Conservation (phyloP, 1,140 invertebrate genomes). For the Sarcophaga bullata region DNA sequence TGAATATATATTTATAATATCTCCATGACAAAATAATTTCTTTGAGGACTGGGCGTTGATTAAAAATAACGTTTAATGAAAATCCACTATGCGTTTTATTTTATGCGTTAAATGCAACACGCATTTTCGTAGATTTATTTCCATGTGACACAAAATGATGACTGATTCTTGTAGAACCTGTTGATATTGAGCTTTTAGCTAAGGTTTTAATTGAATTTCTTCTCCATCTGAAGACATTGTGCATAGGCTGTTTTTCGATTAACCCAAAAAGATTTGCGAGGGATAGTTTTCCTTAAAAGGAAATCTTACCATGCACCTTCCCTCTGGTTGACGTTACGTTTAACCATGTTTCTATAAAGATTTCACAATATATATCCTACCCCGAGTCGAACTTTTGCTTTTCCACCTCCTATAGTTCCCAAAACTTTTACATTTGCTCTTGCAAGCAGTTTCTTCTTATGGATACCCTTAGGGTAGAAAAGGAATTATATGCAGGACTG, state of each 20-base stretch:
- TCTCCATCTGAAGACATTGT: constrained; percentile 21
- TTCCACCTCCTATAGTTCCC: constrained; percentile 17
- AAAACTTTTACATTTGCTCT: constrained; percentile 21
- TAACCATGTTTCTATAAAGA: not conserved
- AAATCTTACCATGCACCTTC: not conserved
- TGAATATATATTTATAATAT: constrained; percentile 30
- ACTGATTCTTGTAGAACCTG: constrained; percentile 39
- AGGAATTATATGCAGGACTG: too few species aligned
- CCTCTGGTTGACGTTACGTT: not conserved
- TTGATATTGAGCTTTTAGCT: constrained; percentile 7
- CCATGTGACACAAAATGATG: constrained; percentile 23
- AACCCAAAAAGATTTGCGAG: not conserved
- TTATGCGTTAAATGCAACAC: constrained; percentile 35
- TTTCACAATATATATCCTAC: constrained; percentile 3
- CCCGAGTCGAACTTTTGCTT: not conserved
- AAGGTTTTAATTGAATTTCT: not conserved
- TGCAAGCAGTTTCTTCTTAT: too few species aligned
- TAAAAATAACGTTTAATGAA: constrained; percentile 28
- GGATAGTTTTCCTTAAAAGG: constrained; percentile 24
- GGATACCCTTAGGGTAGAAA: too few species aligned
- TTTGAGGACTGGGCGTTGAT: not conserved
- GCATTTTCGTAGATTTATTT: constrained; percentile 22
- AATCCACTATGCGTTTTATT: not conserved
- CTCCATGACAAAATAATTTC: constrained; percentile 23
- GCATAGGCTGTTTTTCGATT: not conserved